phyloP scores from a whole-genome alignment of 2,888 invertebrate genomes.

The Lissocephala sabroskyi region DNA sequence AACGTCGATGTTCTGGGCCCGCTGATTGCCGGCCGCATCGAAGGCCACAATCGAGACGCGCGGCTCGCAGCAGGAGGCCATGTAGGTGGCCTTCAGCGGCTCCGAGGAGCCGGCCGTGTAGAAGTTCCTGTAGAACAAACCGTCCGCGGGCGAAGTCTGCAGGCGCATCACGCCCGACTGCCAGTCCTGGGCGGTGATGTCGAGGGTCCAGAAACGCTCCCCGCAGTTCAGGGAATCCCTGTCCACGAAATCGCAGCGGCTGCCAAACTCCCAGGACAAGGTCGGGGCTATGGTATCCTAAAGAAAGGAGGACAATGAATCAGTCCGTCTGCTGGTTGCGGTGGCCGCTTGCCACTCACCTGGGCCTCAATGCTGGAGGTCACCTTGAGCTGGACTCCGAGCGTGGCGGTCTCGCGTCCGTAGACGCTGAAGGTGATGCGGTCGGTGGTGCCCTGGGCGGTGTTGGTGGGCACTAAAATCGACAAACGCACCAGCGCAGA shows the following conservation, averaged over 20 bases:
- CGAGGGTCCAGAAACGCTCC: slow-evolving; percentile 80
- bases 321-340: not conserved
- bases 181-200: slow-evolving; percentile 79
- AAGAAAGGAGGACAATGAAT: not conserved
- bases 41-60: slow-evolving; percentile 79
- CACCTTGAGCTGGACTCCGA: slow-evolving; percentile 72
- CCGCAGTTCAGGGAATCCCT: slow-evolving; percentile 75
- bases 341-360: too few relatives aligned
- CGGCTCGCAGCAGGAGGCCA: slow-evolving; percentile 82
- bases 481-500: slow-evolving; percentile 76
- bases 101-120: slow-evolving; percentile 81
- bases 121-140: slow-evolving; percentile 76
- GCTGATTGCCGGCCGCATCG: slow-evolving; percentile 80
- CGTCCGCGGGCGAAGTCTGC: slow-evolving; percentile 75
- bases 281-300: slow-evolving; percentile 76
- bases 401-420: slow-evolving; percentile 69
- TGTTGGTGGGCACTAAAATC: slow-evolving; percentile 72
- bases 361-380: slow-evolving; percentile 58
- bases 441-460: slow-evolving; percentile 76
- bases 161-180: slow-evolving; percentile 78
- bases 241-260: slow-evolving; percentile 74
- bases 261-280: slow-evolving; percentile 78
- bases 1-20: slow-evolving; percentile 78
- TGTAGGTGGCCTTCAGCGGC: slow-evolving; percentile 78
- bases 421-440: slow-evolving; percentile 77